Conservation (phyloP, 2,797 vertebrate species). For the Neoniphon sammara region DNA sequence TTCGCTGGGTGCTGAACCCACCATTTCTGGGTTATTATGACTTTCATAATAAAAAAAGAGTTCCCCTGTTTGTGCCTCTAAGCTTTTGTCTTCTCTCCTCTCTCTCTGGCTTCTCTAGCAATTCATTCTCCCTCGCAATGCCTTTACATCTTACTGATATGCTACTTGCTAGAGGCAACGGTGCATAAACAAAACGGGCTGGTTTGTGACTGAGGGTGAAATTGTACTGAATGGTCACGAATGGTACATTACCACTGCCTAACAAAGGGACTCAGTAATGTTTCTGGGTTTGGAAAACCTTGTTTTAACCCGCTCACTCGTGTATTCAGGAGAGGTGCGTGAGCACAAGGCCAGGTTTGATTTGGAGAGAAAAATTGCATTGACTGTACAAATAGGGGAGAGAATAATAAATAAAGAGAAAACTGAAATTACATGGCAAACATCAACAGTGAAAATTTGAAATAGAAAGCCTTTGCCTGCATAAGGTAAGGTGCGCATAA, state of each 20-base stretch:
- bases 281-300: not conserved
- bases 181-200: not conserved
- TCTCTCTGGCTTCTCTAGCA: not conserved
- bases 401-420: too few relatives aligned
- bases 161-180: not conserved
- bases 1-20: too few relatives aligned
- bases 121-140: not conserved
- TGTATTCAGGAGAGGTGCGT: too few relatives aligned
- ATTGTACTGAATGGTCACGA: not conserved
- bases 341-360: too few relatives aligned
- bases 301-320: too few relatives aligned
- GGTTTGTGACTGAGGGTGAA: not conserved
- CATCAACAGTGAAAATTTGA: too few relatives aligned
- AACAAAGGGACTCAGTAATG: not conserved
- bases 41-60: not conserved
- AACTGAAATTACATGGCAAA: too few relatives aligned
- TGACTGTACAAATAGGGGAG: too few relatives aligned
- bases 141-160: not conserved
- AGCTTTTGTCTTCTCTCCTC: conserved; percentile 1
- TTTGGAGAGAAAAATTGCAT: too few relatives aligned
- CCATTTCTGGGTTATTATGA: too few relatives aligned
- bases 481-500: too few relatives aligned
- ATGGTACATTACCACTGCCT: not conserved
- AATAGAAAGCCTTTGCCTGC: too few relatives aligned
- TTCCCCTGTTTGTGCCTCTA: not conserved